Base-by-base conservation (phyloP, 2,888 invertebrate genomes). In the Epinotia brunnichana region DNA sequence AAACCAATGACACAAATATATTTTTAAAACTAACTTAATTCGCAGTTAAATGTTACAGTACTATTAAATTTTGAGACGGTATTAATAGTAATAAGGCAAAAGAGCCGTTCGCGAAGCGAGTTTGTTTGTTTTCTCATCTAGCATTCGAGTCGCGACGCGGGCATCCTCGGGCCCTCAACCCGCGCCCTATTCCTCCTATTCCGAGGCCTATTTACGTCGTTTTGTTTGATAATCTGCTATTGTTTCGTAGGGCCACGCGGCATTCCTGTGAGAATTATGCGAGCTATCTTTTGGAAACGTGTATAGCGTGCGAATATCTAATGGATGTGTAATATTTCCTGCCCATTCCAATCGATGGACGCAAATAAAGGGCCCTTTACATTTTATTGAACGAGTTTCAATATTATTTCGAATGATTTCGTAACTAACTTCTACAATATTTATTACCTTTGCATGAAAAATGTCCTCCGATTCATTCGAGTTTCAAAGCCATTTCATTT, bases 221-320 rank as follows among this genome's bases (percentile, higher is more conserved):
- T 92, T 90, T 87, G 89, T 90, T 91, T 91, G 90, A 92, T 93
- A 93, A 92, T 92, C 90, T 89, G 89, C 90, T 88, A 90, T 93
- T 91, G 92, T 91, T 91, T 91, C 85, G 89, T 84, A 81, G 87
- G 87, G 85, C 84, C 85, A 83, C 86, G 86, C 83, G 82, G 86
- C 87, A 83, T 87, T 88, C 90, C 88, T 88, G 84, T 85, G 89
- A 90, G 90, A 92, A 90, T 91, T 92, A 91, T 91, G 88, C 87
- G 85, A 89, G 89, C 89, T 90, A 90, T 92, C 90, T 90, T 89
- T 89, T 85, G 85, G 80, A 84, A 83, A 91, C 92, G 92, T 92
- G 92, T 84, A 86, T 85, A 76, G 90, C 84, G 81, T 91, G 84
- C 86, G 83, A 88, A 90, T 90, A 87, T 87, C 83, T 86, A 87